Conservation (phyloP, 2,113 vertebrate species). For the Chitala chitala region DNA sequence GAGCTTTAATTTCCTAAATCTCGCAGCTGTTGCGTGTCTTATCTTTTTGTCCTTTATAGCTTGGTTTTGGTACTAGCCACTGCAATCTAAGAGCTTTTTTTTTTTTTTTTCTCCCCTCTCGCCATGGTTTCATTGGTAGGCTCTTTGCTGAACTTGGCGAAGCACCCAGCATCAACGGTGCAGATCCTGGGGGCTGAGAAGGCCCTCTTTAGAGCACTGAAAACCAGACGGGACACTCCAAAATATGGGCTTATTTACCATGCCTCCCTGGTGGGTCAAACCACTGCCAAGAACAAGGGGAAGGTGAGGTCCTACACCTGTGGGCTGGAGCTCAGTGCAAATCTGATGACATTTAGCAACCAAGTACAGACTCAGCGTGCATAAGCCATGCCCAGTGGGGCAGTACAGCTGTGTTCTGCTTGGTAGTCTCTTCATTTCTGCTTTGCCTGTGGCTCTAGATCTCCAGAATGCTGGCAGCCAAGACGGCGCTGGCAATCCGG, state of each 20-base stretch:
- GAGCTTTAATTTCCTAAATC: conserved; percentile 42
- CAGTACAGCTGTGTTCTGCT: no score
- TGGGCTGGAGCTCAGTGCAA: no score
- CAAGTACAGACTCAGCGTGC: no score
- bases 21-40: not conserved
- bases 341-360: not conserved
- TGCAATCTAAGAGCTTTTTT: no score
- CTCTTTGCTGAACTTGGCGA: conserved; percentile 92
- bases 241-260: conserved; percentile 98
- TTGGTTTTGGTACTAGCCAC: not conserved
- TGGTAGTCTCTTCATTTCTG: no score
- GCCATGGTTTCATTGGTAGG: conserved; percentile 53
- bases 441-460: not conserved
- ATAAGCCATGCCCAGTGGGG: no score
- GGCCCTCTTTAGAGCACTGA: conserved; percentile 90
- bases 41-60: not conserved
- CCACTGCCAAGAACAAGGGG: conserved; percentile 90
- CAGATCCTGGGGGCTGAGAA: conserved; percentile 97
- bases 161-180: conserved; percentile 94
- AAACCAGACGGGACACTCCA: conserved; percentile 89
- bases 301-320: conserved; percentile 68
- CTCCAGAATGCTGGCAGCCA: conserved; percentile 86
- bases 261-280: conserved; percentile 91
- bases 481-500: conserved; percentile 83
- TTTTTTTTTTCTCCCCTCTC: no score